These are phyloP conservation scores for Leiothrix lutea DNA, from an alignment of 2,113 vertebrate species.

Conservation along the genomic window DNA sequence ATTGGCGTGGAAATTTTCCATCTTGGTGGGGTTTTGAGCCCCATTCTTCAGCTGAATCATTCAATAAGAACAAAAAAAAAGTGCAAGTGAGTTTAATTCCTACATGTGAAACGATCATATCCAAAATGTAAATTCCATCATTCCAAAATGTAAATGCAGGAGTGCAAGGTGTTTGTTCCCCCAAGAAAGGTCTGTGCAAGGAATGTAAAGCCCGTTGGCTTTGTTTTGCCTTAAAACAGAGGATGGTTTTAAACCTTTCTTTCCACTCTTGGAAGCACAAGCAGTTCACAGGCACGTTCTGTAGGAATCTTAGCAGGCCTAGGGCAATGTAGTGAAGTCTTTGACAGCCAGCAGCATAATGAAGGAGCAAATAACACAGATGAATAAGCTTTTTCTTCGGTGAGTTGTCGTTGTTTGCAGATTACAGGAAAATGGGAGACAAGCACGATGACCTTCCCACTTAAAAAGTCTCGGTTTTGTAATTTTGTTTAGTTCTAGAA, in stretches of 20 bases:
- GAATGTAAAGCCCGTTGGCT: neutral
- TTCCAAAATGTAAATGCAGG: neutral
- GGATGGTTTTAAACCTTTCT: neutral
- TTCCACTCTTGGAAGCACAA: neutral
- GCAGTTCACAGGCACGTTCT: neutral
- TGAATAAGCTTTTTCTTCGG: neutral
- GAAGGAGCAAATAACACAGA: slow-evolving; percentile 27
- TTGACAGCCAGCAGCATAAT: slow-evolving; percentile 12
- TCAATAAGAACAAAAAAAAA: neutral
- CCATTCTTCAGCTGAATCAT: neutral
- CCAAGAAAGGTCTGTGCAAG: neutral
- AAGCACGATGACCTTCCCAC: neutral
- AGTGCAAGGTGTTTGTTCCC: neutral
- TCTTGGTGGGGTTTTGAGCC: neutral
- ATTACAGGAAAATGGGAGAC: neutral
- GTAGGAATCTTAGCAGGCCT: neutral
- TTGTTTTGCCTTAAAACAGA: neutral
- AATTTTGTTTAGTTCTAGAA: neutral
- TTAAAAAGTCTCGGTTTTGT: neutral
- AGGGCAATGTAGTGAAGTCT: neutral
- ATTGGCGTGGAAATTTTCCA: neutral
- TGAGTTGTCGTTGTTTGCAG: neutral
- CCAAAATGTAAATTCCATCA: neutral
- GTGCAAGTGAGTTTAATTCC: neutral
- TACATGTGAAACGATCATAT: neutral